Evolutionary conservation across 2,113 vertebrate species (phyloP).

Genomic region (Mesocricetus auratus): DNA sequence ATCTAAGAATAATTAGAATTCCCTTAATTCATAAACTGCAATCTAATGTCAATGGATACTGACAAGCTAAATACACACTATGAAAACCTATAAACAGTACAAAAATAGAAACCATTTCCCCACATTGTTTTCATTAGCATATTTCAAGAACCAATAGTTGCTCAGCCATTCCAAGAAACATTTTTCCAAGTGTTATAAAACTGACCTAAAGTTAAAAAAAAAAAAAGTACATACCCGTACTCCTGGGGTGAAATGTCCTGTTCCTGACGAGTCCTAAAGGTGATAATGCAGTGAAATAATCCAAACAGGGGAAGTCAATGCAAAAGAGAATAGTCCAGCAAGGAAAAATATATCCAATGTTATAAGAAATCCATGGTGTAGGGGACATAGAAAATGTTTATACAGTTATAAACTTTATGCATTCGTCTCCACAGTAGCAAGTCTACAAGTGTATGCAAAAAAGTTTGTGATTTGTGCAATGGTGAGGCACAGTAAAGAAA

Average conservation of each 20-base stretch:
- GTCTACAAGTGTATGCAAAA: constrained; percentile 89
- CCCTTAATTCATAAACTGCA: constrained; percentile 57
- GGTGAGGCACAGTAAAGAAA: constrained; percentile 91
- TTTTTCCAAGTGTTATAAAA: constrained; percentile 73
- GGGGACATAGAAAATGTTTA: constrained; percentile 92
- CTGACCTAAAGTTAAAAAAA: constrained; percentile 86
- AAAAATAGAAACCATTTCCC: constrained; percentile 51
- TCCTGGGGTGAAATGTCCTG: constrained; percentile 93
- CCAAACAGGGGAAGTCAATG: constrained; percentile 93
- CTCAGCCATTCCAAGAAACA: constrained; percentile 71
- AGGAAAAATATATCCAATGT: constrained; percentile 93
- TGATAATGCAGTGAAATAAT: constrained; percentile 93
- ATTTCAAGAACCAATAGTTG: constrained; percentile 61
- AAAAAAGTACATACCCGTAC: constrained; percentile 91
- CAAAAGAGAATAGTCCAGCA: constrained; percentile 93
- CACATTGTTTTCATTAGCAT: constrained; percentile 35
- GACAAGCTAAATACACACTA: not conserved
- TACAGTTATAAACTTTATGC: constrained; percentile 92
- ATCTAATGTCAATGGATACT: constrained; percentile 40
- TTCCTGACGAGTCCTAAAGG: constrained; percentile 93
- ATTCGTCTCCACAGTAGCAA: constrained; percentile 91
- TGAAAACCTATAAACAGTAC: constrained; percentile 50
- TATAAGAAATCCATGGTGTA: constrained; percentile 91
- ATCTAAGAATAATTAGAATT: constrained; percentile 49
- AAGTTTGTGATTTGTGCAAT: constrained; percentile 86